phyloP scores from a whole-genome alignment of 2,113 vertebrate genomes.

The Seriola quinqueradiata region DNA sequence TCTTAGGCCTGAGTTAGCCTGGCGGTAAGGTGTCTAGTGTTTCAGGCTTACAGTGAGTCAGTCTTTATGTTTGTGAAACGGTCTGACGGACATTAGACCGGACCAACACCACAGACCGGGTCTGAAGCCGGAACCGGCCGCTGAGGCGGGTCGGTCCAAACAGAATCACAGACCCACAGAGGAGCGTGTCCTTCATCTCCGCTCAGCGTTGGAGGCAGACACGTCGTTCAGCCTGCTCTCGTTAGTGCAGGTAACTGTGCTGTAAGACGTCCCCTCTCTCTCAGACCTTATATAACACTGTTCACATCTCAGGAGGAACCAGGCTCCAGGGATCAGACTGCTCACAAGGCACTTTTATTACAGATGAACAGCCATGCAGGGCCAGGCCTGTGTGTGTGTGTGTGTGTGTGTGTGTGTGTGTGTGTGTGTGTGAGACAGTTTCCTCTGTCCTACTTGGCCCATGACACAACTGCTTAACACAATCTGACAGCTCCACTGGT shows the following conservation, averaged over 20 bases:
- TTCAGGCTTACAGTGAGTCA: no score
- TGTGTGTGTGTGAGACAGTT: background rate
- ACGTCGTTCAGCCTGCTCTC: background rate
- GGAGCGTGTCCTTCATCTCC: background rate
- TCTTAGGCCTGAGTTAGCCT: no score
- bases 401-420: background rate
- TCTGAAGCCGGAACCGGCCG: background rate
- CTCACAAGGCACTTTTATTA: constrained; percentile 30
- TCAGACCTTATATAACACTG: constrained; percentile 28
- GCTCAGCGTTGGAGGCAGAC: background rate
- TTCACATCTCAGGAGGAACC: constrained; percentile 17
- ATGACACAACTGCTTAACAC: constrained; percentile 39
- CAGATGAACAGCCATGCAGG: constrained; percentile 40
- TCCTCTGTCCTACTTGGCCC: constrained; percentile 37
- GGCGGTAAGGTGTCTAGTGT: no score
- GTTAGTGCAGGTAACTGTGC: constrained; percentile 26
- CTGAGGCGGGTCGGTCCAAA: no score
- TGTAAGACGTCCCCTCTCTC: background rate
- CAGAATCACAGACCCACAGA: background rate
- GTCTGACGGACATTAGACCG: no score
- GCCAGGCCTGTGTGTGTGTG: constrained; percentile 7
- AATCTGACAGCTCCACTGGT: constrained; percentile 62
- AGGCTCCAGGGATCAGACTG: constrained; percentile 35
- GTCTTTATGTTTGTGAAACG: no score
- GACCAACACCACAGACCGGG: no score